A percentile compares a stretch with the other conserved stretches of the same genome.
These are phyloP conservation scores for Sebastes hopkinsi DNA, from an alignment of 2,797 vertebrate species.

Conservation along the genomic window DNA sequence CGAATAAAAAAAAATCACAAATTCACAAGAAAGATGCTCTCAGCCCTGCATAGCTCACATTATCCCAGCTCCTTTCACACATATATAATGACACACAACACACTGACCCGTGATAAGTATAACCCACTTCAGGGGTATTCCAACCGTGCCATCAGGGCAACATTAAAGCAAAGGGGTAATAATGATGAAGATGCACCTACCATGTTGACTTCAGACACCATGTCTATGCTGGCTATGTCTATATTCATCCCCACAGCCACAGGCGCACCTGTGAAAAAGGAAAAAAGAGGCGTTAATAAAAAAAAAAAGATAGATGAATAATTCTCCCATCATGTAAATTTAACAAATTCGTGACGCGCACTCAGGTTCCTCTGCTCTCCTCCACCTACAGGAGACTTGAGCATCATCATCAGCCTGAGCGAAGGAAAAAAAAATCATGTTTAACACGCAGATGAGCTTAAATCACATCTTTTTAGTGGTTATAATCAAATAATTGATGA, in stretches of 20 bases:
- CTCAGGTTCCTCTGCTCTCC: conserved; percentile 52
- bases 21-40: conserved; percentile 23
- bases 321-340: conserved; percentile 63
- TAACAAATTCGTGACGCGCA: conserved; percentile 69
- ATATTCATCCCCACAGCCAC: conserved; percentile 99
- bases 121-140: conserved; percentile 40
- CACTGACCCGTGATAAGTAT: conserved; percentile 37
- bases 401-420: conserved; percentile 45
- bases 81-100: conserved; percentile 1
- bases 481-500: conserved; percentile 65
- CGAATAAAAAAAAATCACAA: neutral
- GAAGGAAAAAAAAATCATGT: neutral
- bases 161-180: conserved; percentile 25
- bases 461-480: conserved; percentile 41
- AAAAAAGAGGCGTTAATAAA: conserved; percentile 52
- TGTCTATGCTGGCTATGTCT: conserved; percentile 98
- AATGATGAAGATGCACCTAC: conserved; percentile 84
- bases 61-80: neutral
- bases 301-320: conserved; percentile 32
- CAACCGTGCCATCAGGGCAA: conserved; percentile 28
- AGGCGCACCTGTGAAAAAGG: conserved; percentile 90
- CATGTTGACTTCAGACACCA: conserved; percentile 99
- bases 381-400: conserved; percentile 64
- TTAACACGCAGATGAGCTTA: conserved; percentile 38
- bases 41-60: conserved; percentile 1